Percentiles rank a stretch among this genome's conserved stretches.
Evolutionary conservation across 2,888 invertebrate genomes (phyloP).

Genomic region (Cyaniris semiargus): DNA sequence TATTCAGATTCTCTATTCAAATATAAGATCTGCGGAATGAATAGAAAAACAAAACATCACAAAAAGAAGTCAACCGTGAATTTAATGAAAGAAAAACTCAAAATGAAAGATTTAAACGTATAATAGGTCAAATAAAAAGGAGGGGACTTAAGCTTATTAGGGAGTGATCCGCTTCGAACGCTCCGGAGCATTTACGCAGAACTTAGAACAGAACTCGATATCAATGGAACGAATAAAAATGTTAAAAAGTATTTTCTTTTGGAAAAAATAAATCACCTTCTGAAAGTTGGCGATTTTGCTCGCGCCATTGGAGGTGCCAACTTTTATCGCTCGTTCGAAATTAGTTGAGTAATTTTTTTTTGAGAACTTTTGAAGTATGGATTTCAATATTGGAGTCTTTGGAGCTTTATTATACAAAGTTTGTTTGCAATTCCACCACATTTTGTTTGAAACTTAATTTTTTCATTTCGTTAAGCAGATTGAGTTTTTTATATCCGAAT

Average conservation of each 20-base stretch:
- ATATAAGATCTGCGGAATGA: conserved; percentile 22
- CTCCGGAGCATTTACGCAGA: conserved; percentile 60
- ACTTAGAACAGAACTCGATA: conserved; percentile 74
- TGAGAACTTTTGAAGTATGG: conserved; percentile 71
- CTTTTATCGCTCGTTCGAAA: conserved; percentile 70
- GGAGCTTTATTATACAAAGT: conserved; percentile 37
- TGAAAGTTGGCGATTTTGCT: conserved; percentile 55
- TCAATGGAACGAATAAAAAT: conserved; percentile 66
- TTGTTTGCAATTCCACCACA: conserved; percentile 5
- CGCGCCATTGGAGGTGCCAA: conserved; percentile 65
- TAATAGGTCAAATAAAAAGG: conserved; percentile 58
- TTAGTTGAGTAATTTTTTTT: conserved; percentile 66
- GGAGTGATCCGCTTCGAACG: conserved; percentile 49
- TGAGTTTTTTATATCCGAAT: neutral
- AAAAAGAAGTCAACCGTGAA: conserved; percentile 51
- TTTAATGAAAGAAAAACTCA: conserved; percentile 49
- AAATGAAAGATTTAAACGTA: conserved; percentile 55
- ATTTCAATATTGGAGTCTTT: conserved; percentile 75
- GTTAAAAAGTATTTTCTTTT: conserved; percentile 61
- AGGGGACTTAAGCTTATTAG: conserved; percentile 61
- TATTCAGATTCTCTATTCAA: conserved; percentile 11
- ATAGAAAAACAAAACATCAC: conserved; percentile 58
- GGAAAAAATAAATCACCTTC: conserved; percentile 73
- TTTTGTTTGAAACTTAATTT: conserved; percentile 3
- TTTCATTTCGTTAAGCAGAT: conserved; percentile 25